Evolutionary conservation across 2,797 vertebrate species (phyloP).

Genomic region (Streptopelia turtur): DNA sequence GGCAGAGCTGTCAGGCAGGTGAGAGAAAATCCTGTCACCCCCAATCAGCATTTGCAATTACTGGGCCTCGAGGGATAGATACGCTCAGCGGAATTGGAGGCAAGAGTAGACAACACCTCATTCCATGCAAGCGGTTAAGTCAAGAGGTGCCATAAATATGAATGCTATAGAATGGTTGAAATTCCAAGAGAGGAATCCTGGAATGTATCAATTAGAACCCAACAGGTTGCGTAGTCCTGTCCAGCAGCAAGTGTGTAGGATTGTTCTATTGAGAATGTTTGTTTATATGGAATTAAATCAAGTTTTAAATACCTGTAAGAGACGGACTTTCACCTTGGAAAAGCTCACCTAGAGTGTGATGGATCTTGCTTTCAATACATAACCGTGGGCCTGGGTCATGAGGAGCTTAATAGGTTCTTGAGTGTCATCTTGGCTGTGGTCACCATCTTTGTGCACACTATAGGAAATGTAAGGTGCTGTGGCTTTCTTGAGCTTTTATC

Average conservation of each 20-base stretch:
- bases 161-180: neutral
- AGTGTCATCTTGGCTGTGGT: neutral
- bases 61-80: neutral
- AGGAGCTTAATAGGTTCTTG: neutral
- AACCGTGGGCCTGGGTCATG: neutral
- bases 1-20: conserved; percentile 17
- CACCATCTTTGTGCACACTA: neutral
- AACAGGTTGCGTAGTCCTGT: neutral
- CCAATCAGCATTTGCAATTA: neutral
- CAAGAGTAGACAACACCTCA: neutral
- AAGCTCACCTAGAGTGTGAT: neutral
- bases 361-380: neutral
- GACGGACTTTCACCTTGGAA: neutral
- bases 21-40: conserved; percentile 8
- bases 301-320: neutral
- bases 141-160: neutral
- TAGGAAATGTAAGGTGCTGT: neutral
- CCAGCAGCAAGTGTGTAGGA: neutral
- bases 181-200: neutral
- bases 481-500: neutral
- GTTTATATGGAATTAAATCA: neutral
- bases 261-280: neutral
- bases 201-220: neutral
- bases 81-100: neutral
- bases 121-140: neutral